These are phyloP conservation scores for Ammodytes dubius DNA, from an alignment of 2,113 vertebrate species.

Conservation along the genomic window DNA sequence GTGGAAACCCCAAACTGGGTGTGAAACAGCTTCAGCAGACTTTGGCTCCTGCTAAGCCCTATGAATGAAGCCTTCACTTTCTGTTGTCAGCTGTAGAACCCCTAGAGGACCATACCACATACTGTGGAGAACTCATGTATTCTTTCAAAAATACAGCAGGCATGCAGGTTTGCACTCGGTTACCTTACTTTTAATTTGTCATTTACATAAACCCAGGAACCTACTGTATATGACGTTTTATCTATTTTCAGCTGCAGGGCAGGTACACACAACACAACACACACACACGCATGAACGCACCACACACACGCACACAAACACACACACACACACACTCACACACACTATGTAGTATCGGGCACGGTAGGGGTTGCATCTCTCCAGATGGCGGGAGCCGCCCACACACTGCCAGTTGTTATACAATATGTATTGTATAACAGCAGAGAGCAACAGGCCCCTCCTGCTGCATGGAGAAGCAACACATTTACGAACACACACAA, in stretches of 20 bases:
- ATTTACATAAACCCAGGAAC: conserved; percentile 59
- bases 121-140: background rate
- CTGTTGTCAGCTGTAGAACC: conserved; percentile 46
- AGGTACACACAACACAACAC: conserved; percentile 58
- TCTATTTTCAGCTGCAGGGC: conserved; percentile 72
- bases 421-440: conserved; percentile 84
- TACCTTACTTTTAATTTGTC: conserved; percentile 43
- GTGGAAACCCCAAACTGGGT: conserved; percentile 42
- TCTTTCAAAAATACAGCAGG: background rate
- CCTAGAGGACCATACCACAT: conserved; percentile 7
- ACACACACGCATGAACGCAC: background rate
- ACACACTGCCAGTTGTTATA: conserved; percentile 82
- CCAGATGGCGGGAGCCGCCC: conserved; percentile 79
- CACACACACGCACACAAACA: conserved; percentile 18
- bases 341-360: conserved; percentile 57
- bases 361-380: conserved; percentile 70
- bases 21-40: conserved; percentile 13
- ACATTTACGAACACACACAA: conserved; percentile 24
- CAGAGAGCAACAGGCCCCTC: conserved; percentile 66
- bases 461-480: conserved; percentile 33
- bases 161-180: conserved; percentile 22
- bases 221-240: conserved; percentile 63
- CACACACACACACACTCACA: conserved; percentile 45
- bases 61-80: conserved; percentile 55
- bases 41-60: conserved; percentile 41